Percentiles rank a stretch among this genome's conserved stretches.
These are phyloP conservation scores for Astreopora myriophthalma DNA, from an alignment of 64 coral and sea anemone genomes.

Conservation along the genomic window DNA sequence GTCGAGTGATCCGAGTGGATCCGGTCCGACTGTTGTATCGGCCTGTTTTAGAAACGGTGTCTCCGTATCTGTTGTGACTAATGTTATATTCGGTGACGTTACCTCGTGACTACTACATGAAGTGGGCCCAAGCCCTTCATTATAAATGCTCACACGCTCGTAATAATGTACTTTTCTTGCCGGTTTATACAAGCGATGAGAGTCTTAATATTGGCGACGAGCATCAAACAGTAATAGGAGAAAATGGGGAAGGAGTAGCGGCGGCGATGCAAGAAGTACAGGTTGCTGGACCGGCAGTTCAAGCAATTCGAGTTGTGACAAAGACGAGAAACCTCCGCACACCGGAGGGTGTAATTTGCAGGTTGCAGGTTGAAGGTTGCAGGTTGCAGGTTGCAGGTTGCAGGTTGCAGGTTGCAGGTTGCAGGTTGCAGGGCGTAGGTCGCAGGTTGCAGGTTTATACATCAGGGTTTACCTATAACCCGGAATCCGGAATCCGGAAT, in stretches of 20 bases:
- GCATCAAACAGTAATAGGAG: background rate
- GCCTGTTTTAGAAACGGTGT: too few species aligned
- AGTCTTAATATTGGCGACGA: background rate
- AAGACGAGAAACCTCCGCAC: slow-evolving; percentile 20
- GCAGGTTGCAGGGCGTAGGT: too few species aligned
- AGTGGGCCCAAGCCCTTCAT: background rate
- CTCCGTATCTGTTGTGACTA: background rate
- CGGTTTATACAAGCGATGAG: too few species aligned
- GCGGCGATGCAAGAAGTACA: background rate
- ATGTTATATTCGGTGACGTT: background rate
- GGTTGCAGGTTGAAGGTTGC: too few species aligned
- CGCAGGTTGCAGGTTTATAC: too few species aligned
- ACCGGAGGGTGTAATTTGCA: too few species aligned
- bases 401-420: too few species aligned
- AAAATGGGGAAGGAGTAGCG: background rate
- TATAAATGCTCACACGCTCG: background rate
- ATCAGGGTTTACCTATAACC: too few species aligned
- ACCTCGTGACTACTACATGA: background rate
- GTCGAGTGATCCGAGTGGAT: too few species aligned
- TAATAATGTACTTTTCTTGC: background rate
- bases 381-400: too few species aligned
- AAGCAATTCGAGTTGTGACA: slow-evolving; percentile 3
- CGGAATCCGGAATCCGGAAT: too few species aligned
- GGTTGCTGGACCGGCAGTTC: background rate
- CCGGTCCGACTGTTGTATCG: too few species aligned